Evolutionary conservation across 1,140 invertebrate genomes (phyloP).

Genomic region (Littorina saxatilis): DNA sequence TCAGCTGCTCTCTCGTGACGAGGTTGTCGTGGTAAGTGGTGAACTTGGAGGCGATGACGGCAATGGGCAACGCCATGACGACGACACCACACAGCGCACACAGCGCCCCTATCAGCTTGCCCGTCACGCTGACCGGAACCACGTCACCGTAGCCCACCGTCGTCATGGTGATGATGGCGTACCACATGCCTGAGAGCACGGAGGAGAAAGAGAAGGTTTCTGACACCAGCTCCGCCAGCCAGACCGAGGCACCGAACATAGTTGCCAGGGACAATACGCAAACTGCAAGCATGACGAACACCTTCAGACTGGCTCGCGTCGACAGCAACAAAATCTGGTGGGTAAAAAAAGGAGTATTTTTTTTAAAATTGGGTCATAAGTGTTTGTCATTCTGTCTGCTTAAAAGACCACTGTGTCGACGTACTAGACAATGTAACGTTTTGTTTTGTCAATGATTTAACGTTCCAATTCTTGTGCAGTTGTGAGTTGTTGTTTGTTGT

Average conservation of each 20-base stretch:
- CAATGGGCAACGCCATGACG: conserved; percentile 44
- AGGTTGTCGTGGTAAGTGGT: conserved; percentile 18
- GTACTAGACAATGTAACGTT: too few species aligned
- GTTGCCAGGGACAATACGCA: too few species aligned
- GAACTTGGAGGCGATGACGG: conserved; percentile 50
- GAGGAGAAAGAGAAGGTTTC: conserved; percentile 76
- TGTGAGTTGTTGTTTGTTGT: too few species aligned
- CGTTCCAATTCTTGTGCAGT: too few species aligned
- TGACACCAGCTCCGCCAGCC: conserved; percentile 53
- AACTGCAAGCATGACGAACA: too few species aligned
- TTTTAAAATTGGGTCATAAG: too few species aligned
- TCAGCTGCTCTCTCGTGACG: neutral
- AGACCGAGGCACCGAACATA: conserved; percentile 3
- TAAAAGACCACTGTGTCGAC: too few species aligned
- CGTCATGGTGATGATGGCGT: conserved; percentile 92
- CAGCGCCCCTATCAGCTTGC: conserved; percentile 54
- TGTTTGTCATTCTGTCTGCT: too few species aligned
- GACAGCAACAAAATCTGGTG: too few species aligned
- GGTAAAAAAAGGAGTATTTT: too few species aligned
- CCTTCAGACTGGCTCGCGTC: too few species aligned
- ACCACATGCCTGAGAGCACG: conserved; percentile 97
- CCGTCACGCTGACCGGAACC: conserved; percentile 52
- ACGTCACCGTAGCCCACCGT: conserved; percentile 99
- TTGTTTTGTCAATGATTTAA: too few species aligned
- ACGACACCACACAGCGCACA: conserved; percentile 47